phyloP scores from a whole-genome alignment of 2,113 vertebrate genomes.

The Odocoileus virginianus region DNA sequence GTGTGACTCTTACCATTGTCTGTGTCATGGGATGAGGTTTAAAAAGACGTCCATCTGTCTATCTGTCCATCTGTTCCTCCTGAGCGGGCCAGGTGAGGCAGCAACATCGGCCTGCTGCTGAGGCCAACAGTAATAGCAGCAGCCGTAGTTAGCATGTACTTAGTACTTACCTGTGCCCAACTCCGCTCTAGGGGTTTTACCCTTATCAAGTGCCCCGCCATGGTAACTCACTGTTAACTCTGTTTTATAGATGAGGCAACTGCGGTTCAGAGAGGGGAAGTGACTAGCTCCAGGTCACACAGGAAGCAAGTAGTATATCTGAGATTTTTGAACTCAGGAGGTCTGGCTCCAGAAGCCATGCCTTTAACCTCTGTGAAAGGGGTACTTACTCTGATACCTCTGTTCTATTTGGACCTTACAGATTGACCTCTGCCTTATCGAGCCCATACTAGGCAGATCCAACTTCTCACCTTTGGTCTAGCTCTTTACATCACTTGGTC shows the following conservation, averaged over 20 bases:
- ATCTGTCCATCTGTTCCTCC: background rate
- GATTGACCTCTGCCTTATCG: background rate
- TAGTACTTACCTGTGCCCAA: background rate
- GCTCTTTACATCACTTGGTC: background rate
- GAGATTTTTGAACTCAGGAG: background rate
- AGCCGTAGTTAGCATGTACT: rapidly evolving
- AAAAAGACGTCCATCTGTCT: background rate
- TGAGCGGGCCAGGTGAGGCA: background rate
- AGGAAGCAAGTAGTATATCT: background rate
- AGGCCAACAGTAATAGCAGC: background rate
- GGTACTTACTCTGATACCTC: background rate
- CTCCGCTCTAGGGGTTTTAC: background rate
- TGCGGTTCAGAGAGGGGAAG: background rate
- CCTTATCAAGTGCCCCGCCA: background rate
- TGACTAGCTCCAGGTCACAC: background rate
- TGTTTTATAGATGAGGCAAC: background rate
- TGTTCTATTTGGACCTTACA: background rate
- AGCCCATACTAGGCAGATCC: background rate
- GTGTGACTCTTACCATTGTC: background rate
- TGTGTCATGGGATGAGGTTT: background rate
- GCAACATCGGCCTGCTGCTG: background rate
- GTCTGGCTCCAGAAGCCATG: background rate
- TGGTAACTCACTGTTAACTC: background rate
- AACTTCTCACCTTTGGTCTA: background rate
- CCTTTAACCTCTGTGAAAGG: background rate